Conservation (phyloP, 2,888 invertebrate genomes). For the Euplagia quadripunctaria region DNA sequence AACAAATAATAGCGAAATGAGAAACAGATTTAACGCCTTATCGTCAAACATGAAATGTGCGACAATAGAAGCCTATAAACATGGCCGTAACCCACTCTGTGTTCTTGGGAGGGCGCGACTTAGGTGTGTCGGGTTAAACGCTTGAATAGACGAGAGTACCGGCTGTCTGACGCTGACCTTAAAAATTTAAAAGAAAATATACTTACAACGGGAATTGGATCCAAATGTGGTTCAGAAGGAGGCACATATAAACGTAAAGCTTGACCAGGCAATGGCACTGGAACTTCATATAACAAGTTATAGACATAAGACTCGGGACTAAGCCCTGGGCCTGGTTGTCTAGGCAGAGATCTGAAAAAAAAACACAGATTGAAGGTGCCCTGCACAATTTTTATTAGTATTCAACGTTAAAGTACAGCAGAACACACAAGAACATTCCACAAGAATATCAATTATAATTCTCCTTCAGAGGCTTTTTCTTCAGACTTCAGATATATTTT, state of each 20-base stretch:
- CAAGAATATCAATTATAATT: not conserved
- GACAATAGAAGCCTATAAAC: not conserved
- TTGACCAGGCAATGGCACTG: conserved; percentile 95
- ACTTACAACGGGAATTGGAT: conserved; percentile 89
- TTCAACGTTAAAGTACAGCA: not conserved
- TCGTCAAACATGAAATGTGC: not conserved
- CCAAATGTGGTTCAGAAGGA: conserved; percentile 90
- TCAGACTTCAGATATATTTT: no score
- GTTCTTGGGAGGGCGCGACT: no score
- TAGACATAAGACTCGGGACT: conserved; percentile 98
- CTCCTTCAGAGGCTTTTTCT: no score
- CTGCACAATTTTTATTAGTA: not conserved
- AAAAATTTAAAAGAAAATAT: not conserved
- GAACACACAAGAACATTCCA: no score
- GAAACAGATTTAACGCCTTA: not conserved
- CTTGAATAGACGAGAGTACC: no score
- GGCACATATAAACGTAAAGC: conserved; percentile 93
- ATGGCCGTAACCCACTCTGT: not conserved
- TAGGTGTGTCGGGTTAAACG: no score
- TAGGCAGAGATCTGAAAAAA: conserved; percentile 90
- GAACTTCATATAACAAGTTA: conserved; percentile 97
- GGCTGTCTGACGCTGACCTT: no score
- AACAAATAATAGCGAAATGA: no score
- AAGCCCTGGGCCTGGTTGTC: conserved; percentile 91
- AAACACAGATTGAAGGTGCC: not conserved